Conservation (phyloP, 2,797 vertebrate species). For the Scleropages formosus region DNA sequence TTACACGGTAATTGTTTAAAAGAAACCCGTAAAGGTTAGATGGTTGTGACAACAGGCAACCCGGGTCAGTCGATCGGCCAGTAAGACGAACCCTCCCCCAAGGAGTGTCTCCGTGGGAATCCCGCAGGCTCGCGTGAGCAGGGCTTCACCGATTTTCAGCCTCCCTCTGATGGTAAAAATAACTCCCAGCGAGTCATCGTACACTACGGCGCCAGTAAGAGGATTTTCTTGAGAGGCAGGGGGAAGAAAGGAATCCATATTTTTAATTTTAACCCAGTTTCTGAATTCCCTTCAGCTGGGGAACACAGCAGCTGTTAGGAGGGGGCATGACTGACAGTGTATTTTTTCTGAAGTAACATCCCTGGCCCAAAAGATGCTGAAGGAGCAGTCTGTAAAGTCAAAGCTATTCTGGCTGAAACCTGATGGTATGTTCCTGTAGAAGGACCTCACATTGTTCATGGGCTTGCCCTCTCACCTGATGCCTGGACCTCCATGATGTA, state of each 20-base stretch:
- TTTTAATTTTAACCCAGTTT: constrained; percentile 38
- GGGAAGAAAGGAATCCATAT: constrained; percentile 8
- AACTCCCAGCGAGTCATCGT: constrained; percentile 34
- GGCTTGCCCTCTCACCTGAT: constrained; percentile 61
- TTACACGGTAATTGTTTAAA: neutral
- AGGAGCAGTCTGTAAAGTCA: neutral
- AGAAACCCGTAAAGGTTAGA: constrained; percentile 32
- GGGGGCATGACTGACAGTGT: too few relatives aligned
- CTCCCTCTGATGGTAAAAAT: constrained; percentile 49
- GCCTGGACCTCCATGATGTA: constrained; percentile 98
- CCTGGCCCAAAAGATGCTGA: too few relatives aligned
- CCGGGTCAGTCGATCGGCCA: too few relatives aligned
- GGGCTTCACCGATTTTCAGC: neutral
- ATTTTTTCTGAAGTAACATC: too few relatives aligned
- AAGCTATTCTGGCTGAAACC: neutral
- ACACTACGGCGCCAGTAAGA: constrained; percentile 29
- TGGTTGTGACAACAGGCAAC: neutral
- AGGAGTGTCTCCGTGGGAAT: constrained; percentile 36
- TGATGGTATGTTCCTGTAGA: neutral
- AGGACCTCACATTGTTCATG: too few relatives aligned
- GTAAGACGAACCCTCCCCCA: too few relatives aligned
- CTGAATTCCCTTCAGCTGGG: constrained; percentile 22
- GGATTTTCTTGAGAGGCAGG: constrained; percentile 32
- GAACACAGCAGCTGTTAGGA: constrained; percentile 23
- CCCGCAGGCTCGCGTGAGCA: constrained; percentile 42